Base-by-base conservation (phyloP, 2,888 invertebrate genomes). In the Apotomis turbidana region DNA sequence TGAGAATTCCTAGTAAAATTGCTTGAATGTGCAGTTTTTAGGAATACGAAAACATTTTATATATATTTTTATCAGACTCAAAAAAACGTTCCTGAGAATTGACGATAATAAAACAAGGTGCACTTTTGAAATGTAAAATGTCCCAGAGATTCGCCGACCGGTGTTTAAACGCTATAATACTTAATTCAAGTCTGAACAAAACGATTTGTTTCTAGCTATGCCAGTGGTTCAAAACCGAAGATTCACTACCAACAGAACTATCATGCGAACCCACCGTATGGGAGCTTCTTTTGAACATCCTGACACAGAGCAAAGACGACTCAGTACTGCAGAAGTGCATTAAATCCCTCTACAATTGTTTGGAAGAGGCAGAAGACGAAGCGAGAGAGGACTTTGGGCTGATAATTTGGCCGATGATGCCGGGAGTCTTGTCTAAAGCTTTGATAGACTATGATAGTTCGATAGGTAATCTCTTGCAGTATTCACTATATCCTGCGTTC, bases 221-320 rank as follows among this genome's bases (percentile, higher is more conserved):
- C 5, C 86, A 91, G 82, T 93, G 93, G 93, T 81, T 93, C 0
- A 86, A 87, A 79, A 81, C 75, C 0, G 92, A 92, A 79, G 86
- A 88, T 62, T 78, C 82, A 0, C 71, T 93, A n/a, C 93, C 93
- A 5, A 76, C 81, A 2, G 90, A 90, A 9, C 80, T 93, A 10
- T 83, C 85, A 70, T 79, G 81, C 10, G 84, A 89, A 36, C 83
- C 87, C 0, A 68, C 82, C 71, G 85, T 92, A 4, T 90, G 90
- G 91, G 87, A 91, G 68, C 76, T 91, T 0, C 85, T 93, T 0
- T 77, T 93, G 0, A 86, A 86, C 74, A 84, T 93, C 55, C 79
- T 93, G 9, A 81, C 85, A 54, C 85, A 88, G 60, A 82, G 82
- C 60, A 81, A 78, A 12, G 80, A 87, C 58, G 76, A 71, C 27